A percentile compares a stretch with the other conserved stretches of the same genome.
Conservation (phyloP, 2,113 vertebrate genomes). For the Ploceus nigricollis region DNA sequence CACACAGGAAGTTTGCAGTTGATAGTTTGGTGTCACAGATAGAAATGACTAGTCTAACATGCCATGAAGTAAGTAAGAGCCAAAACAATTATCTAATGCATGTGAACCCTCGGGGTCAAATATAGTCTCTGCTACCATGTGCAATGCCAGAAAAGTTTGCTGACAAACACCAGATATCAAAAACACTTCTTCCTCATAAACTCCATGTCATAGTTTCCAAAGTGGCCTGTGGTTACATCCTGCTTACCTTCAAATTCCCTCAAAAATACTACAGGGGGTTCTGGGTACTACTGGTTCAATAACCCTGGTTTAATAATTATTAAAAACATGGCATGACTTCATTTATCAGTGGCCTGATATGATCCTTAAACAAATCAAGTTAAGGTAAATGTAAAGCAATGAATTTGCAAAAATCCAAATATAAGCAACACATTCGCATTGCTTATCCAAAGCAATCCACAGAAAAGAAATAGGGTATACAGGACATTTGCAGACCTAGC, state of each 20-base stretch:
- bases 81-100: slow-evolving; percentile 36
- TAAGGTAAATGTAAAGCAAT: background rate
- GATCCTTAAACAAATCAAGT: background rate
- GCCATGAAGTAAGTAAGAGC: slow-evolving; percentile 4
- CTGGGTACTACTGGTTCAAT: background rate
- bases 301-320: background rate
- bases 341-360: background rate
- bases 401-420: slow-evolving; percentile 12
- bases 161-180: slow-evolving; percentile 25
- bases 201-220: background rate
- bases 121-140: background rate
- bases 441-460: background rate
- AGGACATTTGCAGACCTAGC: background rate
- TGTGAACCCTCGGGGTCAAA: background rate
- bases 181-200: background rate
- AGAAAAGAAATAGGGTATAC: background rate
- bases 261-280: background rate
- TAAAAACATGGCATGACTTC: background rate
- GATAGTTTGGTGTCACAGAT: slow-evolving; percentile 33
- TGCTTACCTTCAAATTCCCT: background rate
- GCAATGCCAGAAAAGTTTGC: slow-evolving; percentile 6
- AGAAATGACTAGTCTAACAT: slow-evolving; percentile 46
- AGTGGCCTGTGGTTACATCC: background rate
- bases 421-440: background rate
- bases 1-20: slow-evolving; percentile 49